These are phyloP conservation scores for Eleginops maclovinus DNA, from an alignment of 2,113 vertebrate species.

Conservation along the genomic window DNA sequence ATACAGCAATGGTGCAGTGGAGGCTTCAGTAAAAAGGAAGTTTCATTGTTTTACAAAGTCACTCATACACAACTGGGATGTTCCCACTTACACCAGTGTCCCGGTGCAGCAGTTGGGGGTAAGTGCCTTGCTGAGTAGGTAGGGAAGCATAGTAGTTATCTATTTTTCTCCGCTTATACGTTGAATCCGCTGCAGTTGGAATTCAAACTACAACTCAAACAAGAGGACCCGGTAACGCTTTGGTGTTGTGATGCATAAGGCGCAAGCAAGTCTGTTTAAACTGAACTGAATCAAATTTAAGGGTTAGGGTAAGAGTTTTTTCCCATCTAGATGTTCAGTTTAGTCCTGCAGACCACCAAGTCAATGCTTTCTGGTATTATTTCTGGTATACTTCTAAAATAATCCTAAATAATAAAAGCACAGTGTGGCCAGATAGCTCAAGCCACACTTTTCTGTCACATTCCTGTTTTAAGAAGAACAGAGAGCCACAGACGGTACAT, in stretches of 20 bases:
- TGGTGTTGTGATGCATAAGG: neutral
- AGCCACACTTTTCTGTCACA: constrained; percentile 16
- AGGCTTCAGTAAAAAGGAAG: neutral
- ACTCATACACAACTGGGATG: neutral
- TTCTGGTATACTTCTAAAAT: neutral
- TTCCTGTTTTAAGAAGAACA: constrained; percentile 14
- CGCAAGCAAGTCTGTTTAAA: neutral
- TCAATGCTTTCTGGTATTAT: neutral
- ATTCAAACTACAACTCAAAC: neutral
- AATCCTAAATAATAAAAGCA: neutral
- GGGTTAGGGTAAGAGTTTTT: neutral
- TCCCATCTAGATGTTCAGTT: neutral
- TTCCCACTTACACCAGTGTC: constrained; percentile 17
- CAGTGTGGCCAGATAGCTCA: constrained; percentile 25
- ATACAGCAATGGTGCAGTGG: constrained; percentile 9
- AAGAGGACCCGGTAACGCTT: neutral
- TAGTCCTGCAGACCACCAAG: neutral
- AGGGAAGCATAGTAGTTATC: neutral
- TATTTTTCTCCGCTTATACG: neutral
- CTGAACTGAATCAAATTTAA: neutral
- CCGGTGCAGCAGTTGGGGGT: constrained; percentile 13
- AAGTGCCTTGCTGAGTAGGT: constrained; percentile 46
- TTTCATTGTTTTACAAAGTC: neutral
- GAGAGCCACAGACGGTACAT: constrained; percentile 8
- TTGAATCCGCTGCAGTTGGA: neutral